phyloP scores from a whole-genome alignment of 2,113 vertebrate genomes.

The Solea solea region DNA sequence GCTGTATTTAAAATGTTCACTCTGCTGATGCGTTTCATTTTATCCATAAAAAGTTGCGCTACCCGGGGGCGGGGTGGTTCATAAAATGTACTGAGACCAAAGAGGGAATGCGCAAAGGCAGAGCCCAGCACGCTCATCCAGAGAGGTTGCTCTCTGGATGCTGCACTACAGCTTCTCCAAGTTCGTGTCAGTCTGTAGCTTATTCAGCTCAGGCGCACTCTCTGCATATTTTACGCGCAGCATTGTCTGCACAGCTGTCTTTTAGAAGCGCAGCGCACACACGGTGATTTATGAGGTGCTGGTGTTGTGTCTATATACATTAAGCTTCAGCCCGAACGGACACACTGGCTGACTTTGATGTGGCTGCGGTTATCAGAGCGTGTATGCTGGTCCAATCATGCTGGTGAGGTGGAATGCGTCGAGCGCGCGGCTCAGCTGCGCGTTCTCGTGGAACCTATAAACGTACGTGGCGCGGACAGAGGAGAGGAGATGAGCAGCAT shows the following conservation, averaged over 20 bases:
- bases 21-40: no score
- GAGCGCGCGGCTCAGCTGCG: constrained; percentile 42
- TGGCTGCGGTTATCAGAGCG: constrained; percentile 15
- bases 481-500: constrained; percentile 28
- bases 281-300: constrained; percentile 27
- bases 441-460: constrained; percentile 74
- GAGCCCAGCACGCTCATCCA: no score
- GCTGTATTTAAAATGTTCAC: no score
- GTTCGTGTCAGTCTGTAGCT: neutral
- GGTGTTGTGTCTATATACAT: constrained; percentile 29
- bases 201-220: neutral
- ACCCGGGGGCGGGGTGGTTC: no score
- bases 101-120: no score
- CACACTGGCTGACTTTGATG: constrained; percentile 46
- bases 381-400: constrained; percentile 36
- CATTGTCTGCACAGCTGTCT: constrained; percentile 4
- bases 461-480: constrained; percentile 59
- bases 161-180: neutral
- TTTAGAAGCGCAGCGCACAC: neutral
- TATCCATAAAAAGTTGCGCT: no score
- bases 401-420: constrained; percentile 19
- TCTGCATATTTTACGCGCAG: constrained; percentile 23
- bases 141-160: no score
- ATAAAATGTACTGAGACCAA: no score
- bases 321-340: constrained; percentile 12